Conservation (phyloP, 2,113 vertebrate species). For the Herpetotheres cachinnans region DNA sequence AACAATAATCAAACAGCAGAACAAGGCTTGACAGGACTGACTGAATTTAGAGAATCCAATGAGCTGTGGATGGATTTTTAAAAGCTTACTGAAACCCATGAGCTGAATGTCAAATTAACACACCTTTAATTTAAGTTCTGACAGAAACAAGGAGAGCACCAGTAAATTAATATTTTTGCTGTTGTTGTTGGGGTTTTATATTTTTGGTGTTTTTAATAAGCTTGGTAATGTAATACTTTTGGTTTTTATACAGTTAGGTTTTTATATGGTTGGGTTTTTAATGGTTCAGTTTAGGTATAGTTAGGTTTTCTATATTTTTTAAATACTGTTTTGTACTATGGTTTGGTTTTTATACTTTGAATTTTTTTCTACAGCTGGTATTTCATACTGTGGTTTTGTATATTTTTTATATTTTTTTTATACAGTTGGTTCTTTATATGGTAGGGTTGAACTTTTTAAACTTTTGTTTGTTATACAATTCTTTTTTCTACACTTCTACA, state of each 20-base stretch:
- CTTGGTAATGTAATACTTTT: background rate
- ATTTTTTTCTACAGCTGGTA: background rate
- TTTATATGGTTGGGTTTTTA: background rate
- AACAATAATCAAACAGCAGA: background rate
- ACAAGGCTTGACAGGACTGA: background rate
- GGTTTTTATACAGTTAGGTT: fast-evolving
- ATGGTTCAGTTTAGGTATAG: background rate
- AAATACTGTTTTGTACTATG: background rate
- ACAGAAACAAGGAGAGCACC: background rate
- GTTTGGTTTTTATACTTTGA: background rate
- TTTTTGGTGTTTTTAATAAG: background rate
- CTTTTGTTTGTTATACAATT: background rate
- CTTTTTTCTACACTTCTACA: background rate
- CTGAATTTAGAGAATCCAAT: background rate
- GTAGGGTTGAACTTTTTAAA: background rate
- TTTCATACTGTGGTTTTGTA: background rate
- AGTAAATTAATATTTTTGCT: background rate
- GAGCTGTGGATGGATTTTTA: background rate
- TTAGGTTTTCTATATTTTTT: background rate
- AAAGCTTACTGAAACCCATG: background rate
- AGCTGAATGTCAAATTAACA: background rate
- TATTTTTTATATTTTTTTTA: background rate
- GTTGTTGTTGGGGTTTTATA: background rate
- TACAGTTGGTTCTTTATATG: background rate
- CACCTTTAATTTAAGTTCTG: background rate